Percentiles rank a stretch among this genome's conserved stretches.
Conservation (phyloP, 2,888 invertebrate species). For the Cerastis leucographa region DNA sequence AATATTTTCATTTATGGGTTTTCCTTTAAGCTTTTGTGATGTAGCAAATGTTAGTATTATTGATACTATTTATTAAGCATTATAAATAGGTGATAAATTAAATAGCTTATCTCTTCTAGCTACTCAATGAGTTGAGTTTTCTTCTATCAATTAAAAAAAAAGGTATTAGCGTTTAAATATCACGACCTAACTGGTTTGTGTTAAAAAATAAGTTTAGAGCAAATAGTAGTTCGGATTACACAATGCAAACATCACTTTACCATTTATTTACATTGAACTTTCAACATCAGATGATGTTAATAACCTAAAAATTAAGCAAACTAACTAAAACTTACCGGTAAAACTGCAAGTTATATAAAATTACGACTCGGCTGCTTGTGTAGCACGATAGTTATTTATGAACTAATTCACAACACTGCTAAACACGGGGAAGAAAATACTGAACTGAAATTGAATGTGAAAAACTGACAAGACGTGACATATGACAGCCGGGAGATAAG, state of each 20-base stretch:
- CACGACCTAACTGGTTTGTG: background rate
- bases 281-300: constrained; percentile 23
- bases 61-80: background rate
- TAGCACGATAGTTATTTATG: constrained; percentile 8
- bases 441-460: constrained; percentile 22
- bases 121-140: too few relatives aligned
- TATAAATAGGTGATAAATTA: background rate
- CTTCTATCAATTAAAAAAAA: too few relatives aligned
- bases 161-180: background rate
- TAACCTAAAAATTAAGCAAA: constrained; percentile 45
- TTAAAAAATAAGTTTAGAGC: background rate
- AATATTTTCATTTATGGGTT: background rate
- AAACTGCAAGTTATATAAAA: constrained; percentile 5
- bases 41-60: background rate
- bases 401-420: constrained; percentile 30
- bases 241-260: constrained; percentile 4
- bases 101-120: background rate
- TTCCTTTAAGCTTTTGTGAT: background rate
- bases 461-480: constrained; percentile 10
- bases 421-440: background rate
- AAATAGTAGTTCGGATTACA: constrained; percentile 13
- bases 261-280: constrained; percentile 24
- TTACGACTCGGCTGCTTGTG: background rate
- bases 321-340: constrained; percentile 21
- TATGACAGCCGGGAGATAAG: constrained; percentile 24